Percentiles rank a stretch among this genome's conserved stretches.
These are phyloP conservation scores for Rhegmatorhina hoffmannsi DNA, from an alignment of 2,113 vertebrate species.

Conservation along the genomic window DNA sequence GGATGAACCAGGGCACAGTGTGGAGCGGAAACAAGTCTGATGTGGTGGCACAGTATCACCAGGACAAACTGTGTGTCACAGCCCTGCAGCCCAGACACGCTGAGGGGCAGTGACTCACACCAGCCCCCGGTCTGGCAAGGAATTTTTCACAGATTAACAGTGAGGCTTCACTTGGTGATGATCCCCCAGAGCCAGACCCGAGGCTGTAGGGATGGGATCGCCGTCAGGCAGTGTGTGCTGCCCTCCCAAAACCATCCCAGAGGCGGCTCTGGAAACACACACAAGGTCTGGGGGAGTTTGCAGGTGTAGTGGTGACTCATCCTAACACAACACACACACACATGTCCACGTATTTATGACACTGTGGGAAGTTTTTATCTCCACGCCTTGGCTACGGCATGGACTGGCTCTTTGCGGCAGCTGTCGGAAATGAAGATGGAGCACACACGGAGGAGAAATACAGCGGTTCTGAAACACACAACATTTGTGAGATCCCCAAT, in stretches of 20 bases:
- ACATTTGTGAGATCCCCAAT: conserved; percentile 10
- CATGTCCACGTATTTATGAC: not conserved
- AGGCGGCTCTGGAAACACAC: not conserved
- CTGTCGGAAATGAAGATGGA: not conserved
- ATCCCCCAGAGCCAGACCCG: not conserved
- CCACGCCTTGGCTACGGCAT: not conserved
- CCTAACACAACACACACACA: not conserved
- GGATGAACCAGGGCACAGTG: not conserved
- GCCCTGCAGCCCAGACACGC: not conserved
- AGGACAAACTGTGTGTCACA: not conserved
- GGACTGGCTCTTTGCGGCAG: not conserved
- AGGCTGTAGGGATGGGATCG: not conserved
- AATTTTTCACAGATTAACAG: not conserved
- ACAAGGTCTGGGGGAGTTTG: not conserved
- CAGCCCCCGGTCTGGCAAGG: not conserved
- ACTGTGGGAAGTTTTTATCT: not conserved
- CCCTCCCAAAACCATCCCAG: not conserved
- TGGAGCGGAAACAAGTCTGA: not conserved
- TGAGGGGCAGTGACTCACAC: not conserved
- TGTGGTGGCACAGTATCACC: not conserved
- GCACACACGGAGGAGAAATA: conserved; percentile 20
- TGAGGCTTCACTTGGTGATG: not conserved
- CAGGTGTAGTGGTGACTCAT: not conserved
- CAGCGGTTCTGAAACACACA: not conserved
- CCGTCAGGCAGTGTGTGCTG: not conserved